Conservation (phyloP, 2,888 invertebrate genomes). For the Fragum whitleyi region DNA sequence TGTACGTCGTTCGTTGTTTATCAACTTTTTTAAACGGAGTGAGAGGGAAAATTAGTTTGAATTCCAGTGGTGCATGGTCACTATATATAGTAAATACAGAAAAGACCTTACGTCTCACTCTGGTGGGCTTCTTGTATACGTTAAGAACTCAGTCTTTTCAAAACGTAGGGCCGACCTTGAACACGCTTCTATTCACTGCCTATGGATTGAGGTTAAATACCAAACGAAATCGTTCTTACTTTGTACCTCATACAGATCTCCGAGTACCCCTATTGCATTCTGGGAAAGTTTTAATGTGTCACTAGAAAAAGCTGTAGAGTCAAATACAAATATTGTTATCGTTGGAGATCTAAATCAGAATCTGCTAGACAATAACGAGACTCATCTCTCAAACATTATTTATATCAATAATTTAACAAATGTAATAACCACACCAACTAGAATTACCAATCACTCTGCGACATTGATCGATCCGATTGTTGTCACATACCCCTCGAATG, state of each 20-base stretch:
- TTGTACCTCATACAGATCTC: not conserved
- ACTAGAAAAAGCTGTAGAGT: not conserved
- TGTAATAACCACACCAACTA: not conserved
- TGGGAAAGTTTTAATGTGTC: not conserved
- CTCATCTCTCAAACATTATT: not conserved
- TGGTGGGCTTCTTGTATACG: conserved; percentile 15
- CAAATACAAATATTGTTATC: not conserved
- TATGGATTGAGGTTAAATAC: conserved; percentile 18
- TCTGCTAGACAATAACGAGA: not conserved
- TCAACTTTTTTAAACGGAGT: too few relatives aligned
- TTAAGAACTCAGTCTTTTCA: not conserved
- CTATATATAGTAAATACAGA: too few relatives aligned
- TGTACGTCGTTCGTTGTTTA: too few relatives aligned
- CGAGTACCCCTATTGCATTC: not conserved
- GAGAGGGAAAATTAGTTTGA: too few relatives aligned
- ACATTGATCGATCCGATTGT: conserved; percentile 23
- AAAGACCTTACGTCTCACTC: conserved; percentile 8
- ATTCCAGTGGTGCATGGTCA: too few relatives aligned
- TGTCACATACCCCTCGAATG: not conserved
- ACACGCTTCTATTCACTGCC: not conserved
- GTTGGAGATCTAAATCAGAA: conserved; percentile 16
- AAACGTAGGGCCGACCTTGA: conserved; percentile 4
- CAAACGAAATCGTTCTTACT: not conserved
- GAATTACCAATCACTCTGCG: not conserved
- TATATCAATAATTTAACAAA: not conserved